These are phyloP conservation scores for Mastomys natalensis DNA, from an alignment of 2,113 vertebrate genomes.

Conservation along the genomic window DNA sequence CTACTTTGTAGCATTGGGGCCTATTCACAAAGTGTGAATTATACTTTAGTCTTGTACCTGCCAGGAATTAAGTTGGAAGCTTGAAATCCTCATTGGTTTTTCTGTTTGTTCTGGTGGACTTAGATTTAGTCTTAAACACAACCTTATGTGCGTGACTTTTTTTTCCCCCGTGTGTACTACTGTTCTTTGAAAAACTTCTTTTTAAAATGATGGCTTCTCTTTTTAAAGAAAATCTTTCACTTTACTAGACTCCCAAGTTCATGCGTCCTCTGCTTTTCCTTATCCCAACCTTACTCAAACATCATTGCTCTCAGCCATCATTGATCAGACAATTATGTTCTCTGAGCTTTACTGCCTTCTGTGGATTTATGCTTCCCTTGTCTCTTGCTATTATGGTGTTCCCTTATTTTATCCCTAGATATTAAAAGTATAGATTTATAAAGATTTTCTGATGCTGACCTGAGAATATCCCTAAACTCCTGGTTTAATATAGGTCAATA, in stretches of 20 bases:
- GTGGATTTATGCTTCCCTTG: neutral
- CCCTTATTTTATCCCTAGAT: constrained; percentile 10
- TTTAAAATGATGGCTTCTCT: neutral
- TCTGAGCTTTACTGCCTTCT: neutral
- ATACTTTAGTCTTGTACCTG: neutral
- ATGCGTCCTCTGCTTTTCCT: neutral
- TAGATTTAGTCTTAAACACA: neutral
- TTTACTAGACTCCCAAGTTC: neutral
- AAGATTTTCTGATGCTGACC: constrained; percentile 18
- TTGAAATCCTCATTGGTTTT: neutral
- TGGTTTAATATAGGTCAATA: neutral
- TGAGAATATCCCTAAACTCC: neutral
- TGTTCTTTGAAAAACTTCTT: neutral
- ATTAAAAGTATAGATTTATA: constrained; percentile 24
- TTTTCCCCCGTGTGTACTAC: neutral
- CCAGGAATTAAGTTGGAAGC: neutral
- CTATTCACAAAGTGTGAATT: neutral
- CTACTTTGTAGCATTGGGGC: neutral
- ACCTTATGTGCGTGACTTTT: neutral
- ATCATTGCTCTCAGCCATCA: neutral
- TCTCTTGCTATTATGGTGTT: neutral
- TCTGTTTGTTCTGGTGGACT: neutral
- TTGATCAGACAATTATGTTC: neutral
- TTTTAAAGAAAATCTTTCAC: neutral
- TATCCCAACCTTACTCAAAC: neutral